phyloP scores from a whole-genome alignment of 2,888 invertebrate genomes.

The Bimastos eiseni region DNA sequence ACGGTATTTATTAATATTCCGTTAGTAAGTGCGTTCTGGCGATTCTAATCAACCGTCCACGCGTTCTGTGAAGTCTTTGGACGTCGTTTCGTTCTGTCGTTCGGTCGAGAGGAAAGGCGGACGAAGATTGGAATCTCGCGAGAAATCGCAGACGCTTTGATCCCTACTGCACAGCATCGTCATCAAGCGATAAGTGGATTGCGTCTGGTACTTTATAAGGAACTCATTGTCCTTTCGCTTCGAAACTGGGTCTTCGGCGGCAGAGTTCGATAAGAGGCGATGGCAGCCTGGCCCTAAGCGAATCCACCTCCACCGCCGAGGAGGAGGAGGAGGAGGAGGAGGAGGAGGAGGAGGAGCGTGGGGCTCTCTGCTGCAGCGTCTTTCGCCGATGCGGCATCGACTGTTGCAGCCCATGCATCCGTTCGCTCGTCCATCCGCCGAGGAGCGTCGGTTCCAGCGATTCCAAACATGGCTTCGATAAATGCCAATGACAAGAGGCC shows the following conservation, averaged over 20 bases:
- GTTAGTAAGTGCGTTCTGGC: not conserved
- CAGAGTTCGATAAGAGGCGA: not conserved
- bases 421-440: not conserved
- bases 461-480: slow-evolving; percentile 6
- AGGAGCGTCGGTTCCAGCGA: not conserved
- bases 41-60: not conserved
- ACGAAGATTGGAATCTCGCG: not conserved
- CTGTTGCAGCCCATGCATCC: not conserved
- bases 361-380: no score
- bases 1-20: not conserved
- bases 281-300: not conserved
- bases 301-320: no score
- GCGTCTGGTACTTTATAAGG: not conserved
- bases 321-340: not conserved
- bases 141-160: not conserved
- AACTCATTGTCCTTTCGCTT: not conserved
- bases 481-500: slow-evolving; percentile 7
- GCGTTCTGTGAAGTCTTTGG: not conserved
- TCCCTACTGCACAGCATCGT: not conserved
- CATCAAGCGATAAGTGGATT: not conserved
- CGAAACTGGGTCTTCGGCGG: not conserved
- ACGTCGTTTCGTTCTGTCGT: not conserved
- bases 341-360: not conserved
- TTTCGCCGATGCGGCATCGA: not conserved
- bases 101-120: not conserved